Evolutionary conservation across 2,113 vertebrate genomes (phyloP), one percentile per base, ranked within the genome.

Genomic region (Epinephelus moara): DNA sequence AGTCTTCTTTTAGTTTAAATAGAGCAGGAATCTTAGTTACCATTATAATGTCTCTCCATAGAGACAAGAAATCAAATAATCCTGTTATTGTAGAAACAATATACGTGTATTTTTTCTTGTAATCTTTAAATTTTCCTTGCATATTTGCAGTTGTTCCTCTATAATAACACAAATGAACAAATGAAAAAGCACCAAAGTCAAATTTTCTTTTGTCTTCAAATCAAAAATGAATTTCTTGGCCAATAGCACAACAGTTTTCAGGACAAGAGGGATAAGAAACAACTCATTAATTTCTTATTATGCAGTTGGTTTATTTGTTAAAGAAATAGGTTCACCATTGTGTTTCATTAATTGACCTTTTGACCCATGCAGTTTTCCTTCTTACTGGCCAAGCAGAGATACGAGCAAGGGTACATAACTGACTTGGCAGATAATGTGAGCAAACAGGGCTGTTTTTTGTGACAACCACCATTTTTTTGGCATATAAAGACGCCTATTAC

Each of bases 401-500:
- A 2, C 14, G 11, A 21, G 45, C 33, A 13, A 55, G 9, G 18
- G 72, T 61, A 57, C 49, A 77, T 33, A n/a, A 71, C 71, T 74
- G 72, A 23, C 56, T 42, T 57, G 45, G 45, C 69, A 80, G 56
- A 59, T 49, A 49, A 30, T 3, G 8, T 4, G 19, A 78, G 49
- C 40, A 82, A 78, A 82, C 40, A 68, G 21, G 6, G 49, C n/a
- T 10, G 15, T 63, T 70, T 78, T 30, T 72, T 66, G 45, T 67
- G 30, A 61, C 55, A 57, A 72, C 33, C 2, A 2, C 27, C 6
- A 25, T 60, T 64, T 56, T 70, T 23, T 68, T 17, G 42, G 12
- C 45, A 69, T 13, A 30, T n/a, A 27, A 79, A 71, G 37, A 84
- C 12, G 27, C 9, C 19, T 45, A 61, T 72, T 33, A 33, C 15